Conservation (phyloP, 2,888 invertebrate species). For the Galerucella nymphaeae region DNA sequence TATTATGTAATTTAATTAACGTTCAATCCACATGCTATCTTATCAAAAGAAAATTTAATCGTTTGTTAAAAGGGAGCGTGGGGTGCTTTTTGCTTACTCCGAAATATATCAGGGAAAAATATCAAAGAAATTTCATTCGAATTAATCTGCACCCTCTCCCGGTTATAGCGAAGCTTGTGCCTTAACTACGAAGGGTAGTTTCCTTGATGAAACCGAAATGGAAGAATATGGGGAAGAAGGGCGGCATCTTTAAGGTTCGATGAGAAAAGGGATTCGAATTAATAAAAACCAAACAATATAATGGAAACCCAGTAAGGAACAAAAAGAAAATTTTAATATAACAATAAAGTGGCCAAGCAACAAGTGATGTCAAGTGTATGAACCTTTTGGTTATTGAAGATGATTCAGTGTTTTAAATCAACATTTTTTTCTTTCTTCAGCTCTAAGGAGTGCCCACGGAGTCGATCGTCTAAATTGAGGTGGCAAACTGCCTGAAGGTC, state of each 20-base stretch:
- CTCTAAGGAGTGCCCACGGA: no score
- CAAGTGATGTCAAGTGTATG: no score
- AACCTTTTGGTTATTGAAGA: no score
- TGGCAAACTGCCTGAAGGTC: no score
- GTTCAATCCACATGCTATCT: no score
- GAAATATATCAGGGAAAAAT: neutral
- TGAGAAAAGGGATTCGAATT: neutral
- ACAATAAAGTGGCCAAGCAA: no score
- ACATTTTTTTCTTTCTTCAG: no score
- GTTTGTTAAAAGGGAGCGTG: neutral
- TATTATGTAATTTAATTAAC: no score
- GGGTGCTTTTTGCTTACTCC: neutral
- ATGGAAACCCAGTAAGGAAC: neutral
- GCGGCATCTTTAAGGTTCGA: neutral
- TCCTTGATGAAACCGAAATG: neutral
- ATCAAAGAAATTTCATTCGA: constrained; percentile 1
- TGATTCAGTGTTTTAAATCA: no score
- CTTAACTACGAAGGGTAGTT: constrained; percentile 2
- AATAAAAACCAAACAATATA: neutral
- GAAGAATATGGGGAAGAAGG: neutral
- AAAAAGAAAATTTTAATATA: no score
- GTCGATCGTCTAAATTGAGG: no score
- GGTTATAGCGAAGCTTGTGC: neutral
- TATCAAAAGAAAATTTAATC: neutral
- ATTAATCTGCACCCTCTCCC: constrained; percentile 1